Conservation (phyloP, 2,888 invertebrate species). For the Blastobasis lacticolella region DNA sequence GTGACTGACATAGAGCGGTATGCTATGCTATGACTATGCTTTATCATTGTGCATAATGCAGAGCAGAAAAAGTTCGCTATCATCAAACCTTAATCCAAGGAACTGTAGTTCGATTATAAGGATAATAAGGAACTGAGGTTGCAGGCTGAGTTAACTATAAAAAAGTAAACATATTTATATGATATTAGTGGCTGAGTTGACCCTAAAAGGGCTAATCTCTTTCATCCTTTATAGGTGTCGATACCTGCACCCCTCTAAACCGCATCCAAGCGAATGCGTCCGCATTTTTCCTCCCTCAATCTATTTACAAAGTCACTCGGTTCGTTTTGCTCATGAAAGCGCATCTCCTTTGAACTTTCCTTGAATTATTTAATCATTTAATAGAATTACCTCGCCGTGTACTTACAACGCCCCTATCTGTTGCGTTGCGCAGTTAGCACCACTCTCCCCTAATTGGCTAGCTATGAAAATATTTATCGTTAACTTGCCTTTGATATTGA, state of each 20-base stretch:
- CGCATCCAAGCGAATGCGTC: conserved; percentile 42
- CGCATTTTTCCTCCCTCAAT: conserved; percentile 45
- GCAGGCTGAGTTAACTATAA: too few relatives aligned
- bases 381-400: conserved; percentile 60
- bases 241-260: conserved; percentile 14
- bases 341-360: conserved; percentile 67
- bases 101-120: too few relatives aligned
- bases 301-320: conserved; percentile 57
- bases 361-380: conserved; percentile 71
- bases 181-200: too few relatives aligned
- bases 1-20: too few relatives aligned
- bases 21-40: too few relatives aligned
- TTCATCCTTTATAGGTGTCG: neutral
- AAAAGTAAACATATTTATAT: too few relatives aligned
- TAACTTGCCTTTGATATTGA: conserved; percentile 31
- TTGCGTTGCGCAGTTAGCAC: conserved; percentile 42
- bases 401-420: conserved; percentile 51
- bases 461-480: conserved; percentile 51
- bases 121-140: too few relatives aligned
- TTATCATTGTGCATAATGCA: too few relatives aligned
- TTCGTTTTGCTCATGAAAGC: conserved; percentile 64
- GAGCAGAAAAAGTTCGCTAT: too few relatives aligned
- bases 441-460: conserved; percentile 50
- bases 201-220: too few relatives aligned
- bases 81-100: too few relatives aligned